phyloP scores from a whole-genome alignment of 2,888 invertebrate genomes.

The Lumbricus terrestris region DNA sequence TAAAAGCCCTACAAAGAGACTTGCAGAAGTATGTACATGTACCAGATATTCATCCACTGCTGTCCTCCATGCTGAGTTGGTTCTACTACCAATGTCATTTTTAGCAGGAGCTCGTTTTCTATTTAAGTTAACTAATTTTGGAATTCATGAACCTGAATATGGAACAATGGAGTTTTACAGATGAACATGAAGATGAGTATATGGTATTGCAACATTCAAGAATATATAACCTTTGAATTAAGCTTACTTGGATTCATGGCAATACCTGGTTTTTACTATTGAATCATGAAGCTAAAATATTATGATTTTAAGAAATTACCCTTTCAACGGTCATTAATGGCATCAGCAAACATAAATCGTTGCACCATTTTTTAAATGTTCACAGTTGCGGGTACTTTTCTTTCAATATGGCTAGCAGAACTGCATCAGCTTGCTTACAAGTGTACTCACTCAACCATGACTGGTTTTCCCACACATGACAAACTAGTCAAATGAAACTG shows the following conservation, averaged over 20 bases:
- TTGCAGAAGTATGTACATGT: background rate
- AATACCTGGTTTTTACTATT: too few relatives aligned
- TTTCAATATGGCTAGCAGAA: too few relatives aligned
- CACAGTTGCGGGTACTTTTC: too few relatives aligned
- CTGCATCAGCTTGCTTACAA: too few relatives aligned
- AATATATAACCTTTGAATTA: background rate
- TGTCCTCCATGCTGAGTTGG: background rate
- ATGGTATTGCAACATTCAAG: background rate
- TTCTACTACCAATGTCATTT: background rate
- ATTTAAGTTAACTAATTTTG: background rate
- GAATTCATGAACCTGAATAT: background rate
- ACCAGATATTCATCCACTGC: background rate
- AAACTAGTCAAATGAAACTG: too few relatives aligned
- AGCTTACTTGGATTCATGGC: background rate
- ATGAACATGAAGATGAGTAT: background rate
- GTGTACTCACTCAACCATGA: too few relatives aligned
- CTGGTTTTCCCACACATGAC: too few relatives aligned
- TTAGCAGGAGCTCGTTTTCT: background rate
- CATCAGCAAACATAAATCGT: too few relatives aligned
- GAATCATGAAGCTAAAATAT: too few relatives aligned
- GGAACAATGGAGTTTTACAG: background rate
- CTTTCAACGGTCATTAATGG: too few relatives aligned
- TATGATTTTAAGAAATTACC: too few relatives aligned
- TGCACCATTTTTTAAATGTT: too few relatives aligned
- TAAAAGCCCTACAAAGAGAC: background rate